phyloP scores from a whole-genome alignment of 1,140 invertebrate genomes.

The Ceratosolen fusciceps region DNA sequence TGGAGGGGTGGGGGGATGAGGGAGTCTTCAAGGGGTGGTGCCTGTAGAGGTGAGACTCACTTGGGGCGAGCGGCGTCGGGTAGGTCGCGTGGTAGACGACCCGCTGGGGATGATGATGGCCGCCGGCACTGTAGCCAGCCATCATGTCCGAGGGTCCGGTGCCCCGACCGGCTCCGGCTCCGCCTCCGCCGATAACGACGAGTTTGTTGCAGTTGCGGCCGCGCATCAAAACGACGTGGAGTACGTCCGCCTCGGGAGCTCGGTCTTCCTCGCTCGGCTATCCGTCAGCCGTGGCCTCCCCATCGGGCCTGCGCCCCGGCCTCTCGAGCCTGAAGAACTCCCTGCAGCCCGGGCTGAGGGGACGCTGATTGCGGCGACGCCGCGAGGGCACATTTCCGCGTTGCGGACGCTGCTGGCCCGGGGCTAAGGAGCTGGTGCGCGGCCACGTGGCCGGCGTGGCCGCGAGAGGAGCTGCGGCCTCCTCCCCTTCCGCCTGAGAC shows the following conservation, averaged over 20 bases:
- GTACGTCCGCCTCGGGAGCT: constrained; percentile 21
- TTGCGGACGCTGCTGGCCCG: background rate
- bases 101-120: constrained; percentile 62
- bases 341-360: background rate
- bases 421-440: background rate
- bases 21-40: too few species aligned
- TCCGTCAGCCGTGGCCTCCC: background rate
- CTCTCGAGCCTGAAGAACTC: background rate
- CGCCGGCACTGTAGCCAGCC: constrained; percentile 65
- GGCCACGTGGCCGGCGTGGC: constrained; percentile 27
- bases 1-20: too few species aligned
- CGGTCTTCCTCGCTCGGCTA: constrained; percentile 38
- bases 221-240: constrained; percentile 46
- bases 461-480: constrained; percentile 13
- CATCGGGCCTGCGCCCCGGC: background rate
- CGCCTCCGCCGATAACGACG: constrained; percentile 33
- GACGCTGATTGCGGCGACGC: constrained; percentile 18
- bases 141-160: constrained; percentile 53
- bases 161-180: background rate
- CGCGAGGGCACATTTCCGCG: constrained; percentile 31
- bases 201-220: constrained; percentile 42
- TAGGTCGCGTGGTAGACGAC: constrained; percentile 69
- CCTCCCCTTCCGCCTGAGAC: constrained; percentile 31
- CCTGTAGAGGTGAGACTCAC: constrained; percentile 60
- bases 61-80: constrained; percentile 70